phyloP scores from a whole-genome alignment of 2,888 invertebrate species.

The Gymnocheta viridis region DNA sequence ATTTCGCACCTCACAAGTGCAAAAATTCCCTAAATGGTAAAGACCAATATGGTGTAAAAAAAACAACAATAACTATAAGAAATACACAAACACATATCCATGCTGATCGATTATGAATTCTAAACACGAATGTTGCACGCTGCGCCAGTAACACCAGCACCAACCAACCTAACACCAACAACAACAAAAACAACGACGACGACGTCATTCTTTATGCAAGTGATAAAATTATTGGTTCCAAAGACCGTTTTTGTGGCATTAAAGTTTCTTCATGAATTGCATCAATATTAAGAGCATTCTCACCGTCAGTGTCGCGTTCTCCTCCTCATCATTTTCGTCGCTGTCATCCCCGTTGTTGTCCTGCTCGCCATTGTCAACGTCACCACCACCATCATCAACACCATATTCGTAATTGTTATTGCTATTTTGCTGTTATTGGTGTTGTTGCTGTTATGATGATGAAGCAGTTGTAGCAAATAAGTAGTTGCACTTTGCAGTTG shows the following conservation, averaged over 20 bases:
- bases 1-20: conserved; percentile 68
- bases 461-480: conserved; percentile 50
- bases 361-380: conserved; percentile 44
- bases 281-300: conserved; percentile 35
- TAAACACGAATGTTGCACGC: conserved; percentile 72
- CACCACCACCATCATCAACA: conserved; percentile 22
- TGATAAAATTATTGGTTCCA: neutral
- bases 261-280: conserved; percentile 43
- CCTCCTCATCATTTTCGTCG: conserved; percentile 39
- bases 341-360: conserved; percentile 14
- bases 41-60: conserved; percentile 55
- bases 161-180: neutral
- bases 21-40: conserved; percentile 68
- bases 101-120: conserved; percentile 77
- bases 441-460: conserved; percentile 32
- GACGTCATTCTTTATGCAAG: conserved; percentile 6
- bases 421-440: conserved; percentile 13
- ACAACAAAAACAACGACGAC: neutral
- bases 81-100: conserved; percentile 22
- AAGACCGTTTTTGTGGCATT: conserved; percentile 22
- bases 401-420: conserved; percentile 20
- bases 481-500: conserved; percentile 51
- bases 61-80: conserved; percentile 45
- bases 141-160: conserved; percentile 68
- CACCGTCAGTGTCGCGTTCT: conserved; percentile 23